Evolutionary conservation across 2,113 vertebrate genomes (phyloP).

Genomic region (Megaleporinus macrocephalus): DNA sequence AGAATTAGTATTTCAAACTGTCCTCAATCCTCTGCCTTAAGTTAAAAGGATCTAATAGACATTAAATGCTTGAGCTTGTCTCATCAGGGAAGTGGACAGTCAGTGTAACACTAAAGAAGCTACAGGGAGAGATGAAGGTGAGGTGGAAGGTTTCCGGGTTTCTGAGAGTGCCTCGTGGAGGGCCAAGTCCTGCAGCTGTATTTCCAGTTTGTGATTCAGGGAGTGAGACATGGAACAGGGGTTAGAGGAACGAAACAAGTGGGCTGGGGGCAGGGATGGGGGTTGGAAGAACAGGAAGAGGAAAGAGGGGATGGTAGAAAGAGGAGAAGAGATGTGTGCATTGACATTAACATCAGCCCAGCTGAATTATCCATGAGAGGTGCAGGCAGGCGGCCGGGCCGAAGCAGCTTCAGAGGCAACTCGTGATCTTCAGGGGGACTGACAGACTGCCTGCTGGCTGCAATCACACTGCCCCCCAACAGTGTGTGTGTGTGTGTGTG

Average conservation of each 20-base stretch:
- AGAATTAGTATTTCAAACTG: too few relatives aligned
- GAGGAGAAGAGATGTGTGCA: neutral
- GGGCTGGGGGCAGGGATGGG: neutral
- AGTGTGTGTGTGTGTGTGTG: too few relatives aligned
- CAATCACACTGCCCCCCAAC: neutral
- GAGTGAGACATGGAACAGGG: neutral
- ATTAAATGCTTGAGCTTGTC: too few relatives aligned
- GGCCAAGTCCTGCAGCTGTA: neutral
- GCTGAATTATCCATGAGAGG: constrained; percentile 38
- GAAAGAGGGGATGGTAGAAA: neutral
- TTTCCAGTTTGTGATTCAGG: neutral
- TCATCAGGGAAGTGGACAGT: neutral
- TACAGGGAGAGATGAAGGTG: neutral
- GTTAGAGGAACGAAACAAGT: neutral
- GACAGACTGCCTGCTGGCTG: constrained; percentile 28
- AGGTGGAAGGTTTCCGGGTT: neutral
- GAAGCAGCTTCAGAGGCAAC: neutral
- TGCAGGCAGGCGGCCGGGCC: constrained; percentile 1
- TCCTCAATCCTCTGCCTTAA: too few relatives aligned
- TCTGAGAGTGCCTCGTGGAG: neutral
- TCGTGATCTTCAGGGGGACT: constrained; percentile 20
- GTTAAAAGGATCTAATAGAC: too few relatives aligned
- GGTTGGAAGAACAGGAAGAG: neutral
- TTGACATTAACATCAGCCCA: constrained; percentile 3
- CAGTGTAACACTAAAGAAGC: neutral